Base-by-base conservation (phyloP, 2,888 invertebrate species). In the Argyra leucocephala region DNA sequence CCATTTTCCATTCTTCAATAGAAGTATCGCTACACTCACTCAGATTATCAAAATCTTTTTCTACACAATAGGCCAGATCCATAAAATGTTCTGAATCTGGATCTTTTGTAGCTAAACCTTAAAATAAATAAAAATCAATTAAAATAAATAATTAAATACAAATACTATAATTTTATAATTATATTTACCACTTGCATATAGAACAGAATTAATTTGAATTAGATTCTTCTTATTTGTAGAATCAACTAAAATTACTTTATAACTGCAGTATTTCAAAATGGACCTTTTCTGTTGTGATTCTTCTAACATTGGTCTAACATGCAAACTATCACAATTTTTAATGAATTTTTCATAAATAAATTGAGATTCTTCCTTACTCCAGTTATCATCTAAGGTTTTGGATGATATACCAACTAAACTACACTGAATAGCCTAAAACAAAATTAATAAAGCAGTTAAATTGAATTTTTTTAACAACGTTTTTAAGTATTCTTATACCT, bases 51-150 rank as follows among this genome's bases (percentile, higher is more conserved):
- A 2, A 1, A 2, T 22, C 18, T 1, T 23, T 5, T 18, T 57
- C n/a, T 1, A n/a, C 15, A 23, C 15, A 66, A 37, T 58, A 21
- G 12, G 57, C 22, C 12, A 65, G 22, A 26, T 67, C 64, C 21
- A 69, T 22, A 63, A 60, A 67, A 66, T 67, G 65, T 22, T 63
- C 57, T 2, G 64, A 67, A 15, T 67, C 66, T 1, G 62, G 23
- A 65, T 67, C 65, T 57, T 67, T 67, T 4, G 57, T n/a, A 18
- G 64, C 67, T n/a, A 64, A 64, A 5, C 69, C 69, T 69, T n/a
- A n/a, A 26, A 21, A 18, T 26, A 61, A 18, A 61, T 10, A 37
- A 12, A 21, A 22, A 21, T 58, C 21, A 23, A 26, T 21, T 62
- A 21, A 26, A 5, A 22, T 31, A 10, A 2, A 24, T 24, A 18